Evolutionary conservation across 2,888 invertebrate species (phyloP), one percentile per base, ranked within the genome.

Genomic region (Xestia ashworthii): DNA sequence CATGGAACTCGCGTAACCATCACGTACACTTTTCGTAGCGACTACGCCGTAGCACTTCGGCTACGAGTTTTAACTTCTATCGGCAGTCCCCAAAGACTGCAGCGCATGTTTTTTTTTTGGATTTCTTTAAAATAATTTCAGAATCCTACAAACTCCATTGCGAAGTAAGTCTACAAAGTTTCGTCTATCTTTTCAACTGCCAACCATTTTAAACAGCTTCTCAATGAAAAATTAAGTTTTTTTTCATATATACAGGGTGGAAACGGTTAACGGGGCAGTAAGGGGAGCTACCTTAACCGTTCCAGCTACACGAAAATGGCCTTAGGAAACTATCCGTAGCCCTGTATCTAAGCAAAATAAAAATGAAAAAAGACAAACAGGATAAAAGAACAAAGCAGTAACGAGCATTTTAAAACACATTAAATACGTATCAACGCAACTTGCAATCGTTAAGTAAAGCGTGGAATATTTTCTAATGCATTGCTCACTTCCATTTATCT

Each of bases 401-500:
- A 8, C 58, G 8, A 16, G 25, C 16, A 58, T 6, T 44, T 64
- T 14, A n/a, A 14, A 41, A n/a, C 19, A 41, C 22, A 41, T 44
- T 44, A 65, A 65, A 65, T 44, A n/a, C n/a, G 4, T n/a, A n/a
- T 44, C 44, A 44, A n/a, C 32, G 19, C 3, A 60, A 38, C 60
- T 19, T 38, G 4, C 5, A 11, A 38, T 38, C 60, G 60, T 32
- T 32, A 62, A 4, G 60, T 19, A 11, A 44, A 14, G 4, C 65
- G n/a, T 44, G 44, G 8, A 44, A 44, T 44, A 14, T n/a, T 65
- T 44, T 44, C 41, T 41, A n/a, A 44, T 16, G 4, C n/a, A 65
- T n/a, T 44, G 48, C 55, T 50, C 25, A 22, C 41, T 48, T 75
- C 4, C 12, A 71, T 85, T 69, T 70, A 85, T 74, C 46, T 74